A percentile compares a stretch with the other conserved stretches of the same genome.
phyloP scores from a whole-genome alignment of 2,888 invertebrate genomes.

The Conomelus anceps region DNA sequence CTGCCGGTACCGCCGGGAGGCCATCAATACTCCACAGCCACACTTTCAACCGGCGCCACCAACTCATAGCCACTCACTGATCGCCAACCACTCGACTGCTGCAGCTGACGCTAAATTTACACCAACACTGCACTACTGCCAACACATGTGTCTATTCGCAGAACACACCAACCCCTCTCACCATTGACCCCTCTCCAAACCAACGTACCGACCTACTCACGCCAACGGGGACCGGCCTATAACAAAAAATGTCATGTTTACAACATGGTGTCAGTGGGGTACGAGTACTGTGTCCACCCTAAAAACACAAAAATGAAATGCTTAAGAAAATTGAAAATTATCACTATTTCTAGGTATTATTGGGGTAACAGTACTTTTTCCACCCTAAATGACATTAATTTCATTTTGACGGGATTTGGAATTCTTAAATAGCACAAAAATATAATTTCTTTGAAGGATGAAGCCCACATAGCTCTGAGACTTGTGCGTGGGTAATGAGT shows the following conservation, averaged over 20 bases:
- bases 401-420: too few species aligned
- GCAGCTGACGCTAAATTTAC: background rate
- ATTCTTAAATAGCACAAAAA: too few species aligned
- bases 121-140: background rate
- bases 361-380: too few species aligned
- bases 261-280: too few species aligned
- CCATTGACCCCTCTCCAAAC: background rate
- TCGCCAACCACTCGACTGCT: background rate
- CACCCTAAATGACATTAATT: too few species aligned
- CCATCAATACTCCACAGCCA: too few species aligned
- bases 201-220: background rate
- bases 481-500: too few species aligned
- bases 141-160: background rate
- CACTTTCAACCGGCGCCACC: background rate
- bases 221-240: background rate
- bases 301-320: too few species aligned
- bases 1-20: constrained; percentile 7
- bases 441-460: too few species aligned
- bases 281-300: too few species aligned
- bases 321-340: background rate
- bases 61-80: background rate
- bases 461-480: too few species aligned
- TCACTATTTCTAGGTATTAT: background rate
- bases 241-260: background rate
- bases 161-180: background rate